phyloP scores from a whole-genome alignment of 1,140 invertebrate species.

The Maniola jurtina region DNA sequence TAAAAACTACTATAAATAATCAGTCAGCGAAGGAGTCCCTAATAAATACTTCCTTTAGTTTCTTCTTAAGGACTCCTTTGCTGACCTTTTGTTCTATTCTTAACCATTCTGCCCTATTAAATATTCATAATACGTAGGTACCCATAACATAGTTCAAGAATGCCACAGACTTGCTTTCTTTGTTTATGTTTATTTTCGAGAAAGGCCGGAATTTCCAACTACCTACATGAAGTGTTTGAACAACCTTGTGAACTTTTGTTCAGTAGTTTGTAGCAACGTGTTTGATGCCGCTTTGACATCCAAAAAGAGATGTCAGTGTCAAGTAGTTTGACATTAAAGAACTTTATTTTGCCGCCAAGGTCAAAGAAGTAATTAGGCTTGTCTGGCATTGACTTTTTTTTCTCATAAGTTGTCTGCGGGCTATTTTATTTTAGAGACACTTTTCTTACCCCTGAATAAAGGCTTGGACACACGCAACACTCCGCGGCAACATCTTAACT shows the following conservation, averaged over 20 bases:
- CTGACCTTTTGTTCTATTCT: no score
- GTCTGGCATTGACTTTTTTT: not conserved
- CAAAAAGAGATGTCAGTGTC: slow-evolving; percentile 10
- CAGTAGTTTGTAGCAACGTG: not conserved
- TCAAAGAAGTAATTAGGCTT: slow-evolving; percentile 2
- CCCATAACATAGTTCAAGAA: not conserved
- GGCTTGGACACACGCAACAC: no score
- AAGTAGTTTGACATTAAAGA: slow-evolving; percentile 9
- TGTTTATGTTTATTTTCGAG: not conserved
- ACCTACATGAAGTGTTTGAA: not conserved
- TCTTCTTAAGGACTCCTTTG: no score
- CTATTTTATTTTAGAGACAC: not conserved
- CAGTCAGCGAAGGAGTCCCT: no score
- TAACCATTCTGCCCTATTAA: no score
- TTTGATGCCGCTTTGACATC: not conserved
- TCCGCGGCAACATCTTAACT: no score
- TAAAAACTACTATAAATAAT: no score
- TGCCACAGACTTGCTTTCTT: not conserved
- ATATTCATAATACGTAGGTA: no score
- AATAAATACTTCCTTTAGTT: no score
- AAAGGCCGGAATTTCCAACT: not conserved
- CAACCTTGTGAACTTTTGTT: slow-evolving; percentile 5
- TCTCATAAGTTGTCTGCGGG: not conserved
- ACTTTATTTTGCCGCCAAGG: slow-evolving; percentile 6
- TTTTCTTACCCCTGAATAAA: no score